Percentiles rank a stretch among this genome's conserved stretches.
These are phyloP conservation scores for Diploptera punctata DNA, from an alignment of 2,888 invertebrate species.

Conservation along the genomic window DNA sequence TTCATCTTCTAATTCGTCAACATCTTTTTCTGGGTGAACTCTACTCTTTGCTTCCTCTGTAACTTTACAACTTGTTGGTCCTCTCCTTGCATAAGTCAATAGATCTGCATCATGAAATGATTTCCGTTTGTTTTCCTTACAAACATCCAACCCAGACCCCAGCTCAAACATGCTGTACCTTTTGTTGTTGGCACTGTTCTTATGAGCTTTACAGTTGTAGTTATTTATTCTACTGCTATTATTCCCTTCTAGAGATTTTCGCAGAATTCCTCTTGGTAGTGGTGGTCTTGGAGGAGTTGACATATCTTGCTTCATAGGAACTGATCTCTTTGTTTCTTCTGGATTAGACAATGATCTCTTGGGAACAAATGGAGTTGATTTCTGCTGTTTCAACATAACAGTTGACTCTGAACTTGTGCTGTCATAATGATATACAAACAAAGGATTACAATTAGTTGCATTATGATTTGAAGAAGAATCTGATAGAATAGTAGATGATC, in stretches of 20 bases:
- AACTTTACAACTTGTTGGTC: background rate
- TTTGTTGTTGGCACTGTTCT: conserved; percentile 61
- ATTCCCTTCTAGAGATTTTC: conserved; percentile 63
- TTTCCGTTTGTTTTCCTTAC: conserved; percentile 11
- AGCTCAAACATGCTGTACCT: conserved; percentile 84
- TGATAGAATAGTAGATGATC: conserved; percentile 79
- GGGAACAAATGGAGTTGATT: conserved; percentile 63
- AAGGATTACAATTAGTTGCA: conserved; percentile 68
- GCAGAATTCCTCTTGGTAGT: conserved; percentile 73
- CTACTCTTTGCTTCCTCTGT: conserved; percentile 5
- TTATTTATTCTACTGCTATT: background rate
- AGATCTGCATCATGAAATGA: conserved; percentile 27
- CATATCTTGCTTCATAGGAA: background rate
- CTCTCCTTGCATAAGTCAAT: background rate
- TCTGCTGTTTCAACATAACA: conserved; percentile 54
- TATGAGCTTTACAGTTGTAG: conserved; percentile 56
- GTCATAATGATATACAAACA: conserved; percentile 85
- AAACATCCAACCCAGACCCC: conserved; percentile 62
- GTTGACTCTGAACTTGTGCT: conserved; percentile 78
- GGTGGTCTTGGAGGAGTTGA: conserved; percentile 71
- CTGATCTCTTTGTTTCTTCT: conserved; percentile 48
- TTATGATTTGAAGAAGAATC: conserved; percentile 77
- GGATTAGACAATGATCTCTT: conserved; percentile 70
- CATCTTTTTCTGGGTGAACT: conserved; percentile 51
- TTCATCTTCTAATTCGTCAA: conserved; percentile 56